Evolutionary conservation across 2,888 invertebrate species (phyloP), one percentile per base, ranked within the genome.

Genomic region (Chalcosyrphus nemorum): DNA sequence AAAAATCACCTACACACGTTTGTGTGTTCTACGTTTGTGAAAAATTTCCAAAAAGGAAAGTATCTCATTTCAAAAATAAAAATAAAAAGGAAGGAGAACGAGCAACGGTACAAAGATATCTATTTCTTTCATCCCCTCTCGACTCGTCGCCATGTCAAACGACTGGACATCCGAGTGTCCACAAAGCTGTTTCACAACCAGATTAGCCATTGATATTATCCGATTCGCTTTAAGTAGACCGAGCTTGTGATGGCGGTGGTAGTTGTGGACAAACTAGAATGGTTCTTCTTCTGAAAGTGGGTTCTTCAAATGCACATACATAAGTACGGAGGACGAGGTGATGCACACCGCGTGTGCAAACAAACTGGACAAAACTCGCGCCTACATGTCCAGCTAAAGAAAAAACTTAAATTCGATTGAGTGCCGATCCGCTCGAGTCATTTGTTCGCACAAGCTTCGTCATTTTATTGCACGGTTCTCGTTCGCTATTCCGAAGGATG

Each of bases 191-290:
- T 84, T 24, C 56, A 80, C 80, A 75, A 84, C 80, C 80, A 75
- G 84, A 80, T 84, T 80, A 80, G 74, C 68, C 63, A 66, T 72
- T 78, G 54, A 66, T 78, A 66, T 82, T 78, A 78, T 78, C 78
- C 66, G 82, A 82, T 78, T 65, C 71, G 59, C 71, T 65, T 56
- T 52, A 78, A 72, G 71, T 70, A 82, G 78, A 82, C 65, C 57
- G 71, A 63, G 43, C 24, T 13, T 11, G 35, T 27, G 76, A 35
- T 29, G 19, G 41, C 17, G 56, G 15, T 43, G 35, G 50, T 19
- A 21, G 57, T 45, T 35, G 68, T 54, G 80, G 84, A 80, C 63
- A 84, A 84, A 84, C 84, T 74, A 74, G 84, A 84, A 80, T 74
- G 57, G 19, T 80, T 80, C 80, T 70, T 70, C 74, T 65, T 65